phyloP scores from a whole-genome alignment of 2,797 vertebrate genomes.

The Manis crassicaudata region DNA sequence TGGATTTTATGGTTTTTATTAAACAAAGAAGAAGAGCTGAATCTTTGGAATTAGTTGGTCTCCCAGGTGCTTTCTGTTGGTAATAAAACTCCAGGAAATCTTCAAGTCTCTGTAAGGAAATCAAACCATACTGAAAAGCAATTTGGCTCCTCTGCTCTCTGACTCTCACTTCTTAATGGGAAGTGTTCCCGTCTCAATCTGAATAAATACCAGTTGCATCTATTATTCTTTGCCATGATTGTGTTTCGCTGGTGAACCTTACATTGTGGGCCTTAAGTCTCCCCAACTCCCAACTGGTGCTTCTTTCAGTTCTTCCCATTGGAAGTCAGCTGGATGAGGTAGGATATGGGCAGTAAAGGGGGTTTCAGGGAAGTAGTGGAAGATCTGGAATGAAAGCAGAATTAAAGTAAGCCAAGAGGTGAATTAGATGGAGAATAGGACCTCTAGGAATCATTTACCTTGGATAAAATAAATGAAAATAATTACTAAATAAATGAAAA shows the following conservation, averaged over 20 bases:
- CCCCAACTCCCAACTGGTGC: neutral
- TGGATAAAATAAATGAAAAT: neutral
- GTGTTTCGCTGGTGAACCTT: neutral
- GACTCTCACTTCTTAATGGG: neutral
- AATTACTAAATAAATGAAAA: neutral
- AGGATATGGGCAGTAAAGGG: neutral
- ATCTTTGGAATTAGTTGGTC: slow-evolving; percentile 69
- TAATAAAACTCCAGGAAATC: slow-evolving; percentile 71
- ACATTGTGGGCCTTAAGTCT: neutral
- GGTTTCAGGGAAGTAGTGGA: neutral
- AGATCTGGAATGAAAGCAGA: neutral
- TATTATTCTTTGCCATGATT: neutral
- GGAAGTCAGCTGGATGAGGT: neutral
- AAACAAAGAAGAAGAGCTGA: slow-evolving; percentile 68
- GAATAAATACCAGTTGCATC: neutral
- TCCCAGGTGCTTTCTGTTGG: slow-evolving; percentile 62
- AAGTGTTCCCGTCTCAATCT: neutral
- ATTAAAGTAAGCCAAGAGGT: neutral
- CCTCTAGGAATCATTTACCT: neutral
- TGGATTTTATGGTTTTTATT: slow-evolving; percentile 77
- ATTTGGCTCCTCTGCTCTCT: neutral
- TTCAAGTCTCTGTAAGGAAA: slow-evolving; percentile 48
- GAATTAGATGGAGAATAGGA: neutral
- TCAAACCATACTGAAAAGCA: slow-evolving; percentile 33
- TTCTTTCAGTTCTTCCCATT: neutral